phyloP scores from a whole-genome alignment of 2,888 invertebrate genomes.

The Metellina segmentata region DNA sequence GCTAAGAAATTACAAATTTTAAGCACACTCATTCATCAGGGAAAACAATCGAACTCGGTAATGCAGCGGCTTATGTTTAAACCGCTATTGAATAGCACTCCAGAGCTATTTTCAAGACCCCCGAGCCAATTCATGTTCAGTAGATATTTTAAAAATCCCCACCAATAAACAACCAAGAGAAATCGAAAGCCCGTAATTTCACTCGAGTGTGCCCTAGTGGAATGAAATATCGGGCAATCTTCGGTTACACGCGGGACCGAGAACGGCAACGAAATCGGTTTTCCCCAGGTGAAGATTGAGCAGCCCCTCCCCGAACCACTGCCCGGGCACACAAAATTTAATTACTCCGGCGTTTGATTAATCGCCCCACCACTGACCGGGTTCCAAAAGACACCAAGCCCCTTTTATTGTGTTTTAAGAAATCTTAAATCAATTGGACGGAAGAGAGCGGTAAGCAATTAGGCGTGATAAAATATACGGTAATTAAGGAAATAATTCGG shows the following conservation, averaged over 20 bases:
- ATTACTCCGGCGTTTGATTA: conserved; percentile 61
- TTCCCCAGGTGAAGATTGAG: conserved; percentile 43
- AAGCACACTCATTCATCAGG: not conserved
- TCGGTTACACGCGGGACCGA: not conserved
- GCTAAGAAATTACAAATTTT: not conserved
- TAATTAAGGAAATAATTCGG: conserved; percentile 70
- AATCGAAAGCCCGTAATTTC: conserved; percentile 39
- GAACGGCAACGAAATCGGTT: conserved; percentile 15
- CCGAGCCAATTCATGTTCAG: not conserved
- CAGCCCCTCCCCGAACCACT: conserved; percentile 23
- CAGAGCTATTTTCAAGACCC: not conserved
- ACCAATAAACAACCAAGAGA: not conserved
- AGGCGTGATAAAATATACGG: conserved; percentile 52
- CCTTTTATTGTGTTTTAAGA: conserved; percentile 55
- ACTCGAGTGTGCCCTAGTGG: conserved; percentile 4
- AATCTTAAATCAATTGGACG: conserved; percentile 64
- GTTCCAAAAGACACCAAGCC: conserved; percentile 42
- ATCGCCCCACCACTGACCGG: conserved; percentile 51
- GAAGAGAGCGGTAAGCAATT: conserved; percentile 50
- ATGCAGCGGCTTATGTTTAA: not conserved
- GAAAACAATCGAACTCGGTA: too few relatives aligned
- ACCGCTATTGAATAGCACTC: not conserved
- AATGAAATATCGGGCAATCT: conserved; percentile 42
- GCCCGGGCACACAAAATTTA: conserved; percentile 44
- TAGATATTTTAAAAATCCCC: conserved; percentile 27